Conservation (phyloP, 2,888 invertebrate genomes). For the Drosophila sordidula region DNA sequence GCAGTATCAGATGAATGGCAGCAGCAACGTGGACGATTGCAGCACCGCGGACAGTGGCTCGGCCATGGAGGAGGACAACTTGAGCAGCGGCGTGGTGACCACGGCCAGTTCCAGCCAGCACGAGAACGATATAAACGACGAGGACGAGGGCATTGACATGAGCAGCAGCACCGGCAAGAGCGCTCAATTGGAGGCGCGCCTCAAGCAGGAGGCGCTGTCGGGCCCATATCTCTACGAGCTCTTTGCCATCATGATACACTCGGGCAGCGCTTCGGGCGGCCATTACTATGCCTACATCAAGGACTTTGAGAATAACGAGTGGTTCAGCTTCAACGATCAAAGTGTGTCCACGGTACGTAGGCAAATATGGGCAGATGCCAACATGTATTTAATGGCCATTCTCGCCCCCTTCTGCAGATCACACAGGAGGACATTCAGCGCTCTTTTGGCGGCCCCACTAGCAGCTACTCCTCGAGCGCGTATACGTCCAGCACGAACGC, state of each 20-base stretch:
- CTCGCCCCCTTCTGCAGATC: conserved; percentile 86
- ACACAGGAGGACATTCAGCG: conserved; percentile 92
- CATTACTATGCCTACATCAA: conserved; percentile 97
- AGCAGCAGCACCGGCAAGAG: conserved; percentile 85
- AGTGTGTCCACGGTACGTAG: conserved; percentile 89
- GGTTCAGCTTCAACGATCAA: conserved; percentile 96
- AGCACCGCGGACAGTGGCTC: conserved; percentile 89
- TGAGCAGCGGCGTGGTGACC: conserved; percentile 85
- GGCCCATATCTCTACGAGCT: conserved; percentile 93
- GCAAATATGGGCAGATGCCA: background rate
- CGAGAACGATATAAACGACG: conserved; percentile 86
- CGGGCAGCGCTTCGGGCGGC: conserved; percentile 95
- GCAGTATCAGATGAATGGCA: conserved; percentile 65
- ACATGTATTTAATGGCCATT: background rate
- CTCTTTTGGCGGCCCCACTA: conserved; percentile 92
- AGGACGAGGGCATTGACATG: conserved; percentile 90
- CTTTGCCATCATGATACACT: conserved; percentile 96
- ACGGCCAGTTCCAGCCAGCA: conserved; percentile 84
- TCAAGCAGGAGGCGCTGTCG: conserved; percentile 78
- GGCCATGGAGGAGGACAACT: conserved; percentile 89
- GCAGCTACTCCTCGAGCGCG: conserved; percentile 89
- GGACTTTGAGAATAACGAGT: conserved; percentile 90
- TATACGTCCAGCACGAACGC: conserved; percentile 94
- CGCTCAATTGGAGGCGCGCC: conserved; percentile 60
- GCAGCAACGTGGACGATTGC: conserved; percentile 87